Evolutionary conservation across 2,888 invertebrate genomes (phyloP), one percentile per base, ranked within the genome.

Genomic region (Torymus aiolomorphi): DNA sequence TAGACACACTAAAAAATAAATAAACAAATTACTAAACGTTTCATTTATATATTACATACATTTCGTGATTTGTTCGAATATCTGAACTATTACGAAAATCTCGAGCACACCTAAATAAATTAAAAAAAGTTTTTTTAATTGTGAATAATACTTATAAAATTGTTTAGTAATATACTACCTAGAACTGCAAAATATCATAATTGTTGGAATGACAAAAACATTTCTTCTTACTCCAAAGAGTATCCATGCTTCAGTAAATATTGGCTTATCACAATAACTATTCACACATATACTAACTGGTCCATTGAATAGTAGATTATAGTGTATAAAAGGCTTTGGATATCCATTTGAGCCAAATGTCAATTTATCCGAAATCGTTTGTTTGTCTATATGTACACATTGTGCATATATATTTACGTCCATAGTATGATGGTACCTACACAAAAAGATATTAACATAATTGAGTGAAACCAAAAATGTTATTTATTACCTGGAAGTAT

Each of bases 191-290:
- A 86, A 88, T 69, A 88, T 82, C 62, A 86, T 85, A 70, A 87
- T 82, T 59, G 86, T 86, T 78, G 85, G 85, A 81, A 87, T 81
- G 16, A 82, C 77, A 62, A 86, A 84, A 63, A 74, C 76, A 18
- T 83, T 79, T 71, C 81, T 82, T 14, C 78, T 82, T 51, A 83
- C 69, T 52, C 87, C 87, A 72, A 86, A 82, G 63, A 86, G 82
- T n/a, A 88, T 78, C 89, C 89, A 89, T 56, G 88, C 85, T 84
- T 89, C 89, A 49, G 89, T 88, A 75, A 89, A 89, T 67, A 89
- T 89, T 57, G 88, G 86, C 73, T 88, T 85, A 73, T 86, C 85
- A 75, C 89, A 89, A 67, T 82, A 79, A 74, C 83, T 83, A 77
- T 86, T 87, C 12, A 86, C 78, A 67, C 89, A 89, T 61, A 88